These are phyloP conservation scores for Aphis craccivora DNA, from an alignment of 1,140 invertebrate species.

Conservation along the genomic window DNA sequence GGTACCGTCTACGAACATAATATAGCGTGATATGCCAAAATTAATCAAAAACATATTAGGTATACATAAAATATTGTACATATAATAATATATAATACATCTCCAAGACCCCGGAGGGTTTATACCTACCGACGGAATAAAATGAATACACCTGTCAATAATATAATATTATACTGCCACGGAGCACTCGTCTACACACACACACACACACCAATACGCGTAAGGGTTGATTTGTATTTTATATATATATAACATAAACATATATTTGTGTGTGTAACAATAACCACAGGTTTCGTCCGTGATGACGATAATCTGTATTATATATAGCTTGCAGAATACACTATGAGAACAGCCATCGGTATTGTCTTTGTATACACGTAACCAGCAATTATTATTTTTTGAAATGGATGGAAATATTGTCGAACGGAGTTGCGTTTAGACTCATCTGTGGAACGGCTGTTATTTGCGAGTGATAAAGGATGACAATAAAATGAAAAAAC, in stretches of 20 bases:
- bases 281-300: not conserved
- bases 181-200: not conserved
- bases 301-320: not conserved
- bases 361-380: slow-evolving; percentile 1
- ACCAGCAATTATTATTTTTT: slow-evolving; percentile 29
- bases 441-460: not conserved
- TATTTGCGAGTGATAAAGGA: not conserved
- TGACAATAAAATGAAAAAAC: not conserved
- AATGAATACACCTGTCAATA: slow-evolving; percentile 48
- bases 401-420: not conserved
- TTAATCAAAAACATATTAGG: slow-evolving; percentile 28
- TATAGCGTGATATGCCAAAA: slow-evolving; percentile 56
- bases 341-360: slow-evolving; percentile 31
- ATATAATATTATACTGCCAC: not conserved
- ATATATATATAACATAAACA: not conserved
- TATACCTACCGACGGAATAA: not conserved
- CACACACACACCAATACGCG: not conserved
- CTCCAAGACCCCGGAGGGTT: slow-evolving; percentile 24
- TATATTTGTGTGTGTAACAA: not conserved
- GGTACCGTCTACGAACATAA: not conserved
- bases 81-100: not conserved
- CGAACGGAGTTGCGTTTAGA: not conserved
- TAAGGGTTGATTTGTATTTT: not conserved
- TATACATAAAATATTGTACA: not conserved
- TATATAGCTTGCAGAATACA: not conserved